Evolutionary conservation across 23 tunicate species (phyloP).

Genomic region (Aplidium turbinatum): DNA sequence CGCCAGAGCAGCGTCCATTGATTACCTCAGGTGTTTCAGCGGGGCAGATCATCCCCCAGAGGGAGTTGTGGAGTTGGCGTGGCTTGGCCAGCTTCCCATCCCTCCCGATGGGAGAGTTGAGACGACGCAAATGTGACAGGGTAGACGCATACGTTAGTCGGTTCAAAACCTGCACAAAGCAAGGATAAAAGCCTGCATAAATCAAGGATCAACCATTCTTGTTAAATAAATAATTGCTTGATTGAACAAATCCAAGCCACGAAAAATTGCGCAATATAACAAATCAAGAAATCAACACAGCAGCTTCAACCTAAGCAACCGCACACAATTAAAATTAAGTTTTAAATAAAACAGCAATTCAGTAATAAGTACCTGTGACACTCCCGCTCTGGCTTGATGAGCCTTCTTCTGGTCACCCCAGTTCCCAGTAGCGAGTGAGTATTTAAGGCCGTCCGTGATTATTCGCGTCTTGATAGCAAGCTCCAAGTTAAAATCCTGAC

Average conservation of each 20-base stretch:
- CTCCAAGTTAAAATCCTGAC: constrained; percentile 84
- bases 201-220: neutral
- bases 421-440: constrained; percentile 99
- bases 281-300: neutral
- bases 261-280: neutral
- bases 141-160: constrained; percentile 98
- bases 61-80: constrained; percentile 86
- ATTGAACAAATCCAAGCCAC: neutral
- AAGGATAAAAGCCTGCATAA: neutral
- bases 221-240: neutral
- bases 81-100: constrained; percentile 99
- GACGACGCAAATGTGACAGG: constrained; percentile 90
- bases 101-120: constrained; percentile 97
- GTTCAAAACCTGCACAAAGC: constrained; percentile 71
- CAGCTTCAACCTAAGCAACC: neutral
- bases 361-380: constrained; percentile 59
- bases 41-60: constrained; percentile 99
- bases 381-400: constrained; percentile 98
- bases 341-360: neutral
- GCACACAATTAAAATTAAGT: neutral
- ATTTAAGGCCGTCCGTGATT: constrained; percentile 96
- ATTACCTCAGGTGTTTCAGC: constrained; percentile 99
- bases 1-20: neutral
- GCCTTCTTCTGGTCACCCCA: constrained; percentile 99
- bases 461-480: constrained; percentile 88